Percentiles rank a stretch among this genome's conserved stretches.
These are phyloP conservation scores for Umimayanthus chanpuru DNA, from an alignment of 92 coral and sea anemone species.

Conservation along the genomic window DNA sequence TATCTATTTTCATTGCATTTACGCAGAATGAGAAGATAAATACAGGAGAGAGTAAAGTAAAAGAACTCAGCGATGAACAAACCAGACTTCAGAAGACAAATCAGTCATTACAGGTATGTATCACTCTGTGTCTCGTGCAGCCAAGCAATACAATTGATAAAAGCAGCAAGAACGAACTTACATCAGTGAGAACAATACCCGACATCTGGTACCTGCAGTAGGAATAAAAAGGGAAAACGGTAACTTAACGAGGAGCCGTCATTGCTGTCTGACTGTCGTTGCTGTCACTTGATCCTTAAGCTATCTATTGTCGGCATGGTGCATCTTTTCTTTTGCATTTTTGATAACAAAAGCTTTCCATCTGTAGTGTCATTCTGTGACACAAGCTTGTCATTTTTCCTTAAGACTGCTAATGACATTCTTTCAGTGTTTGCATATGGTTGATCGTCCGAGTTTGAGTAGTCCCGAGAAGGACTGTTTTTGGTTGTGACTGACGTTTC, in stretches of 20 bases:
- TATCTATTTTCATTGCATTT: background rate
- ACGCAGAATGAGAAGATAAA: conserved; percentile 35
- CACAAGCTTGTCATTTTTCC: too few species aligned
- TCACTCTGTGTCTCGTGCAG: too few species aligned
- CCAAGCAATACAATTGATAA: background rate
- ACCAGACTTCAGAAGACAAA: conserved; percentile 28
- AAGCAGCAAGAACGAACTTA: background rate
- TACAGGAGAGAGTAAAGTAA: conserved; percentile 32
- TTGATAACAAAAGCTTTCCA: background rate
- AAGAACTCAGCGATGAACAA: conserved; percentile 40
- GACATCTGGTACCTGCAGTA: too few species aligned
- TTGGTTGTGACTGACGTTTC: too few species aligned
- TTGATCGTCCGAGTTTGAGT: too few species aligned
- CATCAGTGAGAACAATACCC: too few species aligned
- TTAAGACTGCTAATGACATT: background rate
- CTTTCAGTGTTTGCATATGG: too few species aligned
- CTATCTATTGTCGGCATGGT: background rate
- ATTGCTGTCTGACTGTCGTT: too few species aligned
- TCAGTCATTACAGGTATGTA: conserved; percentile 34
- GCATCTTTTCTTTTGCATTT: background rate
- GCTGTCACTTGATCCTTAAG: too few species aligned
- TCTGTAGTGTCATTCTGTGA: background rate
- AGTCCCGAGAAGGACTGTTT: too few species aligned
- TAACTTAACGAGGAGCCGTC: too few species aligned
- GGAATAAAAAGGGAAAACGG: too few species aligned